These are phyloP conservation scores for Argya squamiceps DNA, from an alignment of 2,797 vertebrate species.

Conservation along the genomic window DNA sequence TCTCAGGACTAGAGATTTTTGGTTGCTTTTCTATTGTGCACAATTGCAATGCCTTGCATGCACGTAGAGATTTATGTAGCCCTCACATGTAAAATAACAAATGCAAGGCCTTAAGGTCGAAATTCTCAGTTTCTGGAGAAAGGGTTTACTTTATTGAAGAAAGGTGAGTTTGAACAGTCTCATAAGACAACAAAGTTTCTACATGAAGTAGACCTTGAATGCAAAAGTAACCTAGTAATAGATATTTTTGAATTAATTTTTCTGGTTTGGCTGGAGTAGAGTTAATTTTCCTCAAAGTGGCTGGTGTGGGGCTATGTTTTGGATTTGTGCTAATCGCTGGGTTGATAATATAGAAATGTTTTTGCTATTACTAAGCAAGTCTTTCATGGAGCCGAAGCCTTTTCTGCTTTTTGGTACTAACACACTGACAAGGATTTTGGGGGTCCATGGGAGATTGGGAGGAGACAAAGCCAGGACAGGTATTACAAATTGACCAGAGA, in stretches of 20 bases:
- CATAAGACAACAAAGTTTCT: background rate
- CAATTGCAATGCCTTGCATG: rapidly evolving
- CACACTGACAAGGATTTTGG: background rate
- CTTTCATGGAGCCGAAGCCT: background rate
- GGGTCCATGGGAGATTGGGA: rapidly evolving
- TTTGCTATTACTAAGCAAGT: background rate
- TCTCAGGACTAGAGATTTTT: background rate
- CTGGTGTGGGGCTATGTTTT: background rate
- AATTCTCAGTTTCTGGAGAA: background rate
- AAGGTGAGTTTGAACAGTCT: background rate
- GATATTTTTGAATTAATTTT: background rate
- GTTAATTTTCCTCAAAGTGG: background rate
- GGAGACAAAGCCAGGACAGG: background rate
- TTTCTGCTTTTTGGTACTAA: background rate
- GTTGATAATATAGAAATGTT: no score
- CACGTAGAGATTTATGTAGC: background rate
- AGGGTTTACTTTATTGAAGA: background rate
- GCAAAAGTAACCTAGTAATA: background rate
- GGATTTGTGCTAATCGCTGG: rapidly evolving
- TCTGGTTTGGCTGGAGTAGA: background rate
- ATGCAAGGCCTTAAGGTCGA: background rate
- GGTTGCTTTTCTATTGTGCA: background rate
- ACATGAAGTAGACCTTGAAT: background rate
- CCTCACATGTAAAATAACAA: background rate
- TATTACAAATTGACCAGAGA: no score